Conservation (phyloP, 2,888 invertebrate genomes). For the Diaperis boleti region DNA sequence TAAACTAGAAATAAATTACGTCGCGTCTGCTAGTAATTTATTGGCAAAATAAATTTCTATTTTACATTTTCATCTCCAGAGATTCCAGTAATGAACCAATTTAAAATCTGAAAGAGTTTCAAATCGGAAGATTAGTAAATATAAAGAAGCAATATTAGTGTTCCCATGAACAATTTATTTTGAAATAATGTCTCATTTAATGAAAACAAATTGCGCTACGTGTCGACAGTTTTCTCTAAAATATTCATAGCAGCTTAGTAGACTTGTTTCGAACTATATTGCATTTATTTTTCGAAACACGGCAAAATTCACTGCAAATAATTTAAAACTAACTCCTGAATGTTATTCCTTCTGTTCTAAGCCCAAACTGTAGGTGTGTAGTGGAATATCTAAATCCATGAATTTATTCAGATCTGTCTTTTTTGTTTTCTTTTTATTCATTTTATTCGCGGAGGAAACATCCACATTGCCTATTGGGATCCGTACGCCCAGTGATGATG, state of each 20-base stretch:
- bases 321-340: constrained; percentile 4
- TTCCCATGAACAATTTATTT: constrained; percentile 34
- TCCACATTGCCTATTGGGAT: constrained; percentile 32
- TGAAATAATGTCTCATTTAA: constrained; percentile 34
- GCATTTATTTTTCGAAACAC: constrained; percentile 6
- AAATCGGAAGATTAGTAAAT: constrained; percentile 36
- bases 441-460: constrained; percentile 29
- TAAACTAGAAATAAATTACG: constrained; percentile 27
- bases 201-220: constrained; percentile 33
- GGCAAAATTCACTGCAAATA: constrained; percentile 3
- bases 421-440: constrained; percentile 40
- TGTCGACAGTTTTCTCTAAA: constrained; percentile 32
- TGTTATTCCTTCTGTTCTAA: constrained; percentile 13
- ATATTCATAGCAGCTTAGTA: constrained; percentile 31
- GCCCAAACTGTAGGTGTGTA: constrained; percentile 14
- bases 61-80: constrained; percentile 31
- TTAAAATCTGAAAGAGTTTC: constrained; percentile 29
- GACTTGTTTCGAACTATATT: constrained; percentile 18
- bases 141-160: constrained; percentile 33
- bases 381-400: constrained; percentile 34
- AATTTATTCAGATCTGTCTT: constrained; percentile 36
- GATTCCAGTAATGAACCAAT: constrained; percentile 29
- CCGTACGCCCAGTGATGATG: constrained; percentile 33
- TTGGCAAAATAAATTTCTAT: constrained; percentile 33
- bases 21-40: constrained; percentile 24